Conservation (phyloP, 2,797 vertebrate species). For the Neosalanx taihuensis region DNA sequence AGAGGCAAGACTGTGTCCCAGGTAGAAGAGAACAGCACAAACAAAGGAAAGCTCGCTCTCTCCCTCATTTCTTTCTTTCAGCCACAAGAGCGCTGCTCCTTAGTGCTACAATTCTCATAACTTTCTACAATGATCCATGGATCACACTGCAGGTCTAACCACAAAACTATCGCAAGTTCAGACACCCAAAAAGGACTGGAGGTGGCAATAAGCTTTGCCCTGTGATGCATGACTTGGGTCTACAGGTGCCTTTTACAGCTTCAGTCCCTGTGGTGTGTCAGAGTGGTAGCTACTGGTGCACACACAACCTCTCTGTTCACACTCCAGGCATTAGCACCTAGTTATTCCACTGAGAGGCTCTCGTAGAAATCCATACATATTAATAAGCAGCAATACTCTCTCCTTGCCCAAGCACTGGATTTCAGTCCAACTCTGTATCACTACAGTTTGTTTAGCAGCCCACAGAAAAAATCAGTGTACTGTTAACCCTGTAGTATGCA, state of each 20-base stretch:
- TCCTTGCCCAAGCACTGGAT: constrained; percentile 30
- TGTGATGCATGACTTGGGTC: too few species aligned
- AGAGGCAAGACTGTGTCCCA: constrained; percentile 11
- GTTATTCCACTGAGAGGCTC: constrained; percentile 37
- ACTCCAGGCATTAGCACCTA: constrained; percentile 26
- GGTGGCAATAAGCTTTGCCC: not conserved
- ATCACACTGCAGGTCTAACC: too few species aligned
- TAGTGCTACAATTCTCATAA: too few species aligned
- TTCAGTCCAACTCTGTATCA: constrained; percentile 12
- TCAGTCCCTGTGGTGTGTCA: not conserved
- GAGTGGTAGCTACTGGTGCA: not conserved
- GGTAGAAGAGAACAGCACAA: constrained; percentile 19
- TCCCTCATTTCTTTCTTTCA: not conserved
- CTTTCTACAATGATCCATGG: too few species aligned
- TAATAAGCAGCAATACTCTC: constrained; percentile 46
- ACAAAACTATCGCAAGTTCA: too few species aligned
- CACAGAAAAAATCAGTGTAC: not conserved
- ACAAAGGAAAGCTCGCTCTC: not conserved
- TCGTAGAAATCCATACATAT: constrained; percentile 52
- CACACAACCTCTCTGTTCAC: constrained; percentile 27
- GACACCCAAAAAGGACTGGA: not conserved
- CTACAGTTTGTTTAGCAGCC: constrained; percentile 19
- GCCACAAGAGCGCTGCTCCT: too few species aligned
- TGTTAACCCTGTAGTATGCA: constrained; percentile 9
- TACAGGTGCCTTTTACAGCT: not conserved